Evolutionary conservation across 2,113 vertebrate species (phyloP).

Genomic region (Arizona elegans): DNA sequence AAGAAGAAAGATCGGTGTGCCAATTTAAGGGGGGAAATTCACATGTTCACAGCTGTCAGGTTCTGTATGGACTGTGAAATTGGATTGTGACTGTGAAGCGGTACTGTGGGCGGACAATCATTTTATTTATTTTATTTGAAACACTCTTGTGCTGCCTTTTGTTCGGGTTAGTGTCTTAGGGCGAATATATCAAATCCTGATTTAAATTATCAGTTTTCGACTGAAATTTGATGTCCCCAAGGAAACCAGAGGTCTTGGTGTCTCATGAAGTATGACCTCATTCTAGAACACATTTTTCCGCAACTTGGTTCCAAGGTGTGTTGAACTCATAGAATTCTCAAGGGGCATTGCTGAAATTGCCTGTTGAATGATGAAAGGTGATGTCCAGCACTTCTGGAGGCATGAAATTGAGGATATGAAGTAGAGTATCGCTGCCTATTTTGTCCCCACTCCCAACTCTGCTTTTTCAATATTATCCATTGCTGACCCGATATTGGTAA

Average conservation of each 20-base stretch:
- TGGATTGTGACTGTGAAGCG: neutral
- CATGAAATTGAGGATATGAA: neutral
- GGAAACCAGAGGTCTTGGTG: neutral
- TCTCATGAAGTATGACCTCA: neutral
- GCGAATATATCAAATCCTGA: neutral
- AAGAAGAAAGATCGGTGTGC: neutral
- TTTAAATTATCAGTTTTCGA: neutral
- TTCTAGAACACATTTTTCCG: neutral
- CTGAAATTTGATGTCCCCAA: neutral
- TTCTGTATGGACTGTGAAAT: neutral
- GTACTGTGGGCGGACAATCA: neutral
- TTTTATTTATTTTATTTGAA: neutral
- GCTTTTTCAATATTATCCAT: neutral
- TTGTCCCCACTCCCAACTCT: neutral
- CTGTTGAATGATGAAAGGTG: neutral
- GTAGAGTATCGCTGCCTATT: neutral
- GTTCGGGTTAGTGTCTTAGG: neutral
- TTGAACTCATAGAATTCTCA: neutral
- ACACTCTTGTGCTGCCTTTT: neutral
- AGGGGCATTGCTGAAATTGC: neutral
- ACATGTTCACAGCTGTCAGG: neutral
- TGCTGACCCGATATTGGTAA: neutral
- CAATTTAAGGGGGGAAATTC: neutral
- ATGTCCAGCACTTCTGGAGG: neutral
- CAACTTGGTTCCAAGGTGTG: neutral